Percentiles rank a stretch among this genome's conserved stretches.
Conservation (phyloP, 2,888 invertebrate genomes). For the Helobdella robusta region DNA sequence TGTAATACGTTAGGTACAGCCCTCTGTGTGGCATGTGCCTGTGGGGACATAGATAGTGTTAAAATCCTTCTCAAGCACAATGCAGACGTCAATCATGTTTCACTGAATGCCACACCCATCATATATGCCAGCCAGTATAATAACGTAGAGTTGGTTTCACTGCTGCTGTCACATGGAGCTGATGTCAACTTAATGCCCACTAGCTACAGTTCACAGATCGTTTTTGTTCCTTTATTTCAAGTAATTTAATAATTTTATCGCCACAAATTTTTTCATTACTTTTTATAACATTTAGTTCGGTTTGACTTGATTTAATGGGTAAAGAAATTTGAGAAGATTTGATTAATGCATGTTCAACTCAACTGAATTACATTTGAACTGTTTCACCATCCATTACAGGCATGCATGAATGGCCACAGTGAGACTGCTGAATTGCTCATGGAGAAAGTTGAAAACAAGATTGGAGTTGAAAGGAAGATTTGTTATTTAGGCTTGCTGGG, state of each 20-base stretch:
- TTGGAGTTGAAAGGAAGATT: slow-evolving; percentile 24
- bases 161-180: slow-evolving; percentile 29
- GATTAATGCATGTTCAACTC: no score
- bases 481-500: slow-evolving; percentile 29
- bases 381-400: no score
- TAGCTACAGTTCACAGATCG: slow-evolving; percentile 16
- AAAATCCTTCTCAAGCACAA: slow-evolving; percentile 23
- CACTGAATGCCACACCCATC: slow-evolving; percentile 27
- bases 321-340: no score
- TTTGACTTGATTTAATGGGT: no score
- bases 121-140: slow-evolving; percentile 31
- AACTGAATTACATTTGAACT: no score
- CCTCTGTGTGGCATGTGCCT: slow-evolving; percentile 30
- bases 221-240: not conserved
- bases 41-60: slow-evolving; percentile 26
- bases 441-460: not conserved
- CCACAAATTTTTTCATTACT: no score
- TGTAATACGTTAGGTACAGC: slow-evolving; percentile 28
- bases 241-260: no score
- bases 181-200: slow-evolving; percentile 27
- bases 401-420: slow-evolving; percentile 10
- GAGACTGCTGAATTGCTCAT: slow-evolving; percentile 31
- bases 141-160: slow-evolving; percentile 26
- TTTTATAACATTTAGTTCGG: no score
- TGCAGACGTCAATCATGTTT: slow-evolving; percentile 27